Conservation (phyloP, 2,113 vertebrate species). For the Ophiodon elongatus region DNA sequence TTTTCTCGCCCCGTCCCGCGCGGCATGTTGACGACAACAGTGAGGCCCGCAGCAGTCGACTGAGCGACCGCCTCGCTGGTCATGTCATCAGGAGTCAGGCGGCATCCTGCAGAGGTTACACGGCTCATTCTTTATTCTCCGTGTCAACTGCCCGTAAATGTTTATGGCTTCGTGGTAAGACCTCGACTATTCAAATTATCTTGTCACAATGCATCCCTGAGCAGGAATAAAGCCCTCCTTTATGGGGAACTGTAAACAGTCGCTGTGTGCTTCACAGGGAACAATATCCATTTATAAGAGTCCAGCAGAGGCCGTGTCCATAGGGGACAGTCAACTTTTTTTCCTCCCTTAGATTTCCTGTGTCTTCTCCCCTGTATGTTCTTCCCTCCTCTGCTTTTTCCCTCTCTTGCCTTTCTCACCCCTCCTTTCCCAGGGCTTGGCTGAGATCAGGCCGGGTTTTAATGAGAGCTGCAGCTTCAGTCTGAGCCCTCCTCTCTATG, state of each 20-base stretch:
- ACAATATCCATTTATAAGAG: constrained; percentile 84
- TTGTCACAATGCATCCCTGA: constrained; percentile 85
- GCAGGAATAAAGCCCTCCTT: constrained; percentile 83
- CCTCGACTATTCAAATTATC: constrained; percentile 85
- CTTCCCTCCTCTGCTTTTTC: constrained; percentile 36
- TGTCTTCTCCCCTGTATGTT: constrained; percentile 36
- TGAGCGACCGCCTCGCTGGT: constrained; percentile 16
- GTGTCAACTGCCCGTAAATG: constrained; percentile 85
- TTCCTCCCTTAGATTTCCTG: constrained; percentile 10
- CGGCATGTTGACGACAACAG: constrained; percentile 33
- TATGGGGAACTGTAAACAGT: constrained; percentile 84
- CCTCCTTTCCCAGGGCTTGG: constrained; percentile 78
- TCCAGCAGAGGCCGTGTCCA: constrained; percentile 77
- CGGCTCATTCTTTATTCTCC: constrained; percentile 83
- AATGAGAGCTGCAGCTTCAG: constrained; percentile 80
- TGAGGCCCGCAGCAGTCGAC: constrained; percentile 20
- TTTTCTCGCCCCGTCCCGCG: constrained; percentile 6
- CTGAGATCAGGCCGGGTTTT: constrained; percentile 79
- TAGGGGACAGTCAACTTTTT: constrained; percentile 76
- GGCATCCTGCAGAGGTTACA: constrained; percentile 72
- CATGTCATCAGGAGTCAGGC: constrained; percentile 71
- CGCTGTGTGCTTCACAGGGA: constrained; percentile 78
- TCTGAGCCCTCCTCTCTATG: constrained; percentile 84
- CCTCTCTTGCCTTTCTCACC: constrained; percentile 69
- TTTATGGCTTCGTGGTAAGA: constrained; percentile 84